A percentile compares a stretch with the other conserved stretches of the same genome.
phyloP scores from a whole-genome alignment of 1,140 invertebrate species.

The Drosophila ogumai region DNA sequence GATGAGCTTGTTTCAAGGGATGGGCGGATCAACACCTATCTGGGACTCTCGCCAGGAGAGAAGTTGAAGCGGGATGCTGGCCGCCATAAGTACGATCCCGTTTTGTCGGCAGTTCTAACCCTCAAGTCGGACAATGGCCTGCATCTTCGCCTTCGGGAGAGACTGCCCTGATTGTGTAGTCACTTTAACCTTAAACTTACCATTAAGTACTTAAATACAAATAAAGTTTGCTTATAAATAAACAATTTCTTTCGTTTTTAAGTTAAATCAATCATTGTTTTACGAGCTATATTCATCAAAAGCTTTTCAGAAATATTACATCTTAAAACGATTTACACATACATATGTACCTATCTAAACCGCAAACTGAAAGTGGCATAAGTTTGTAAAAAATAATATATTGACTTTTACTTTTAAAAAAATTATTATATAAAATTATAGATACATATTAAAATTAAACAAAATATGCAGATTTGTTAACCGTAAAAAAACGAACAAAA shows the following conservation, averaged over 20 bases:
- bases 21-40: slow-evolving; percentile 63
- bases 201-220: neutral
- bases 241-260: neutral
- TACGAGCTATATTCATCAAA: neutral
- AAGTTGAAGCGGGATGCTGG: slow-evolving; percentile 23
- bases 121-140: slow-evolving; percentile 78
- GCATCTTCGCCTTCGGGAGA: slow-evolving; percentile 59
- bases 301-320: no score
- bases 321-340: no score
- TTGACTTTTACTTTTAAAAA: no score
- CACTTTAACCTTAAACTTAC: neutral
- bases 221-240: neutral
- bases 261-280: neutral
- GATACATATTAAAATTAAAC: no score
- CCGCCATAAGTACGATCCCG: slow-evolving; percentile 73
- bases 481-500: no score
- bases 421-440: no score
- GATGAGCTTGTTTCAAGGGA: slow-evolving; percentile 66
- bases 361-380: no score
- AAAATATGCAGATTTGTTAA: no score
- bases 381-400: no score
- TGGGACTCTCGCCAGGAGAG: slow-evolving; percentile 45
- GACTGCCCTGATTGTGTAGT: neutral
- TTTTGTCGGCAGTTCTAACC: slow-evolving; percentile 68
- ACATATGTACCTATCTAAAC: no score